These are phyloP conservation scores for Apodemia duryi DNA, from an alignment of 2,888 invertebrate genomes.

Conservation along the genomic window DNA sequence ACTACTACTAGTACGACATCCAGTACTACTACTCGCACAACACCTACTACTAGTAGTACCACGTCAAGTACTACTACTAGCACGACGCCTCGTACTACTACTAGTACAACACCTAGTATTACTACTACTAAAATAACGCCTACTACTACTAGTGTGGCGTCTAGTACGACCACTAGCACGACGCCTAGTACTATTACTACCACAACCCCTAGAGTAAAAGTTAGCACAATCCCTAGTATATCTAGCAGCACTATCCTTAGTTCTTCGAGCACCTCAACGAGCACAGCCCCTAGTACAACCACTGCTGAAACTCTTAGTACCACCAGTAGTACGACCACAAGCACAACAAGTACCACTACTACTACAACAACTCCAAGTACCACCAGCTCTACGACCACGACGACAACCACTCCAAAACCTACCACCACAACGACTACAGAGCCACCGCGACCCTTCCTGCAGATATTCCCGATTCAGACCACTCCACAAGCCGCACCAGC, in stretches of 20 bases:
- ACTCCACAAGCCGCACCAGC: conserved; percentile 42
- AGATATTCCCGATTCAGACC: conserved; percentile 64
- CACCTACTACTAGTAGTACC: conserved; percentile 38
- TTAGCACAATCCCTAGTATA: conserved; percentile 49
- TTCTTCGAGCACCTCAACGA: conserved; percentile 52
- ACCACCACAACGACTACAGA: conserved; percentile 46
- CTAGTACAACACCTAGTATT: not conserved
- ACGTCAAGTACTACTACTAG: conserved; percentile 39
- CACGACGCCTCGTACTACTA: conserved; percentile 46
- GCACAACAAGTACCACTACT: conserved; percentile 52
- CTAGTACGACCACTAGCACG: conserved; percentile 53
- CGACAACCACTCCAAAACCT: conserved; percentile 48
- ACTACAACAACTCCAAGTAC: conserved; percentile 64
- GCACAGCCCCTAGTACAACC: conserved; percentile 62
- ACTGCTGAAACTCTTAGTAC: conserved; percentile 57
- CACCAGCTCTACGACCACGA: conserved; percentile 57
- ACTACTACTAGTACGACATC: conserved; percentile 44
- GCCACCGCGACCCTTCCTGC: conserved; percentile 58
- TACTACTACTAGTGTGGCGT: conserved; percentile 43
- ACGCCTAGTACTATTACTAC: conserved; percentile 40
- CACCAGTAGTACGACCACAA: conserved; percentile 50
- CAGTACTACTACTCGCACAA: conserved; percentile 49
- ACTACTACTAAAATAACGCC: conserved; percentile 24
- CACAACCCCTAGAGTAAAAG: conserved; percentile 41
- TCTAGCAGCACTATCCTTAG: conserved; percentile 54